phyloP scores from a whole-genome alignment of 2,113 vertebrate genomes.

The Antechinus flavipes region DNA sequence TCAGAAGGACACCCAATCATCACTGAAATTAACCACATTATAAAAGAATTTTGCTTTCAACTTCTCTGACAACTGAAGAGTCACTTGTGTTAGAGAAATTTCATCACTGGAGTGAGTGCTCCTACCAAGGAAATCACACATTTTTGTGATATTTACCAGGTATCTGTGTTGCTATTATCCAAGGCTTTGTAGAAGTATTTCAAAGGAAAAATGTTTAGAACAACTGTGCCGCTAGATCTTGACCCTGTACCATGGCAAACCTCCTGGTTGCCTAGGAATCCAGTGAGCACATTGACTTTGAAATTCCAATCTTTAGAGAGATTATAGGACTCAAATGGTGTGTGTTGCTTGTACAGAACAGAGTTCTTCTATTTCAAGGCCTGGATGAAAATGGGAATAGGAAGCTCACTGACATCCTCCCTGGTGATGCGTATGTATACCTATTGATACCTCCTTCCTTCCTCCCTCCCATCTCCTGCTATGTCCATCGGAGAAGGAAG shows the following conservation, averaged over 20 bases:
- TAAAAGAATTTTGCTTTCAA: background rate
- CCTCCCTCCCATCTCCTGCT: too few species aligned
- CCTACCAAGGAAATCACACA: background rate
- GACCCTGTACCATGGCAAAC: slow-evolving; percentile 35
- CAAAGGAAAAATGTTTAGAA: slow-evolving; percentile 6
- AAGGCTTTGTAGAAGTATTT: slow-evolving; percentile 41
- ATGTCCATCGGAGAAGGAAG: background rate
- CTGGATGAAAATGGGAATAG: background rate
- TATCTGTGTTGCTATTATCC: background rate
- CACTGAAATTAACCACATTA: too few species aligned
- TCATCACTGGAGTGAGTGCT: slow-evolving; percentile 36
- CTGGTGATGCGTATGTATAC: too few species aligned
- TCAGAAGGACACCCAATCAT: too few species aligned
- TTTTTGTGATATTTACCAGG: background rate
- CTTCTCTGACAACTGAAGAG: background rate
- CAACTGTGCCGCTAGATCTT: background rate
- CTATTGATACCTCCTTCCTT: too few species aligned
- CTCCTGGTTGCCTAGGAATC: slow-evolving; percentile 77
- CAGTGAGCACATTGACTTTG: slow-evolving; percentile 21
- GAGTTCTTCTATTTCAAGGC: background rate
- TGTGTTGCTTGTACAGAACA: background rate
- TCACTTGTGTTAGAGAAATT: background rate
- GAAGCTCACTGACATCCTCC: background rate
- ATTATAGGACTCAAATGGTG: slow-evolving; percentile 31
- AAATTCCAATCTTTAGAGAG: slow-evolving; percentile 41